Percentiles rank a stretch among this genome's conserved stretches.
These are phyloP conservation scores for Pristiophorus japonicus DNA, from an alignment of 2,113 vertebrate species.

Conservation along the genomic window DNA sequence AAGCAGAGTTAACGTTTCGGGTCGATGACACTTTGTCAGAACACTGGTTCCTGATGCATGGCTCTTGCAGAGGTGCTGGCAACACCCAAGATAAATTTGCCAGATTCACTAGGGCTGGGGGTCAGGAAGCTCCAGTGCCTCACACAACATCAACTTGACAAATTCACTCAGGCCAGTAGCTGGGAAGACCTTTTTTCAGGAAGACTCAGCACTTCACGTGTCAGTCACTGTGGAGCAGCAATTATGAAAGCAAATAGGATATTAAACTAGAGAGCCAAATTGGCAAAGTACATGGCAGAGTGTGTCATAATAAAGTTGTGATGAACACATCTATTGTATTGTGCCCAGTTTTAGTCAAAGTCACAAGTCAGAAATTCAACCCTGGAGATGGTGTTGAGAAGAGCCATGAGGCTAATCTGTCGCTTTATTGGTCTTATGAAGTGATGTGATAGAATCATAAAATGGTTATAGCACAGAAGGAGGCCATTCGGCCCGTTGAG, in stretches of 20 bases:
- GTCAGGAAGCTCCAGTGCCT: background rate
- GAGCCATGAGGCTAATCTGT: background rate
- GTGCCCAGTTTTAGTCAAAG: background rate
- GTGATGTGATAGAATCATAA: too few species aligned
- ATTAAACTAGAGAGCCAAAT: background rate
- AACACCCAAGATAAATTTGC: background rate
- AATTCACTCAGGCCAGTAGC: background rate
- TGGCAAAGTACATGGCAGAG: background rate
- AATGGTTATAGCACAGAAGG: too few species aligned
- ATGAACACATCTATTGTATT: background rate
- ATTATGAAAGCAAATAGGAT: background rate
- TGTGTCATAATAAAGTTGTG: background rate
- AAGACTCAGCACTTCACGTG: background rate
- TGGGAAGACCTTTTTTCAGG: background rate
- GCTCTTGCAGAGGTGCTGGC: background rate
- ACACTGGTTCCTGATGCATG: background rate
- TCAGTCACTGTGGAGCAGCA: background rate
- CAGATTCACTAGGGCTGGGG: background rate
- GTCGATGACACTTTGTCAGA: too few species aligned
- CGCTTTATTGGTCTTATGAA: background rate
- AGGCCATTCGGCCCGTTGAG: too few species aligned
- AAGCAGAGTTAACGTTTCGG: too few species aligned
- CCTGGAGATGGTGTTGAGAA: background rate
- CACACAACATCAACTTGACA: background rate
- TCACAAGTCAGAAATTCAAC: background rate